A percentile compares a stretch with the other conserved stretches of the same genome.
Conservation (phyloP, 1,140 invertebrate genomes). For the Oppia nitens region DNA sequence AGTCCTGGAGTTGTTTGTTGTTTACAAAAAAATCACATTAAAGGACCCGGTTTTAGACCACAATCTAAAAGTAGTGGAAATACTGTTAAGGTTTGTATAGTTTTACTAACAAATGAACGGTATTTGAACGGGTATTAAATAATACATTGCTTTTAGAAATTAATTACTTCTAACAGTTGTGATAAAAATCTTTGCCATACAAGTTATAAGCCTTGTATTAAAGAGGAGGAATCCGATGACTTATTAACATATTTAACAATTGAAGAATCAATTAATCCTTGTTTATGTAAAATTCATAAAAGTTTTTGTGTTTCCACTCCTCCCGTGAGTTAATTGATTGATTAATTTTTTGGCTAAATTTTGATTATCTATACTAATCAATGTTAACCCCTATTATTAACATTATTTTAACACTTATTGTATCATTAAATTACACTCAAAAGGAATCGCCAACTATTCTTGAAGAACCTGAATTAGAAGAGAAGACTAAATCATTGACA, state of each 20-base stretch:
- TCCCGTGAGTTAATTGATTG: slow-evolving; percentile 4
- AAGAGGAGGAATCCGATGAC: slow-evolving; percentile 14
- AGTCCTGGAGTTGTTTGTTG: slow-evolving; percentile 92
- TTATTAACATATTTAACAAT: background rate
- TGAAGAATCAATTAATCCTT: background rate
- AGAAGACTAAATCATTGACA: background rate
- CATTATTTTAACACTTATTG: background rate
- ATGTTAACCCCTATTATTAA: background rate
- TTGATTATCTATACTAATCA: background rate
- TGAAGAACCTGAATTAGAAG: slow-evolving; percentile 17
- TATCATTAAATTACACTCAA: background rate
- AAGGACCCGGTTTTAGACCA: slow-evolving; percentile 78
- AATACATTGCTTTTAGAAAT: background rate
- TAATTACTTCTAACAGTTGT: slow-evolving; percentile 4
- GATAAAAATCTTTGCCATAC: slow-evolving; percentile 10
- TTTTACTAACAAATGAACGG: background rate
- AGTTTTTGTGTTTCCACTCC: slow-evolving; percentile 1
- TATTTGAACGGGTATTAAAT: too few species aligned
- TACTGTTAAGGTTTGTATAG: background rate
- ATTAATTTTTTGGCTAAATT: background rate
- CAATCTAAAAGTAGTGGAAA: slow-evolving; percentile 58
- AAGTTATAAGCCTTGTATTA: slow-evolving; percentile 11
- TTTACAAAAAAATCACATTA: slow-evolving; percentile 79
- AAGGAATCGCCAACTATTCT: slow-evolving; percentile 21
- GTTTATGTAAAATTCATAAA: background rate